Base-by-base conservation (phyloP, 2,797 vertebrate species). In the Danio tinwini region DNA sequence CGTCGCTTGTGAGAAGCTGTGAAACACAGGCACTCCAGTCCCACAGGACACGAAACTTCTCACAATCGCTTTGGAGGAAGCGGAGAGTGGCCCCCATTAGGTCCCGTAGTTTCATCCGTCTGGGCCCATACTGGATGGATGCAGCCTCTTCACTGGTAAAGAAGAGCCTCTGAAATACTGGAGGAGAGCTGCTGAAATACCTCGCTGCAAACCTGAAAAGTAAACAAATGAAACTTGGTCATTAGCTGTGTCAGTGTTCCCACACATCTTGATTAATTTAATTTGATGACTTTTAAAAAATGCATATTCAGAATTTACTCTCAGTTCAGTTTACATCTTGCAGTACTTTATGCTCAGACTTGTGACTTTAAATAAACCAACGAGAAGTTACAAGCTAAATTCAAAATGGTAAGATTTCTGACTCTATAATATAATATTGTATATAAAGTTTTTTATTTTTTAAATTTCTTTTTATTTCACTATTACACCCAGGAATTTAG, bases 11-110 rank as follows among this genome's bases (percentile, higher is more conserved):
- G 84, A 97, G 96, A 42, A 99, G 94, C 84, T 98, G 95, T 0
- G 98, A 97, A 40, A 99, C 90, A 69, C 98, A 99, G 40, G 96
- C 96, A 49, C 98, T 99, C 98, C 98, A 99, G 90, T 99, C 96
- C 98, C 98, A 99, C 0, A 97, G 90, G 6, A 96, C 95, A 37
- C 93, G 88, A 81, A 96, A 98, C 78, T 95, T 92, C 16, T 92
- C 89, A 42, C 93, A 95, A 14, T 97, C 96, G 16, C 94, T 95
- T 45, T 96, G 94, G 16, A 99, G 92, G 87, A 99, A 98, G 37
- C 91, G 95, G 40, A 96, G 94, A 0, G 98, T 96, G 49, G 98
- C 97, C 52, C 95, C 96, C 98, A 99, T 99, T 12, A 99, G 93
- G 89, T 99, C 98, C 0, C 97, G 94, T 58, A 99, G 93, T 88